Base-by-base conservation (phyloP, 2,113 vertebrate species). In the Rutilus rutilus region DNA sequence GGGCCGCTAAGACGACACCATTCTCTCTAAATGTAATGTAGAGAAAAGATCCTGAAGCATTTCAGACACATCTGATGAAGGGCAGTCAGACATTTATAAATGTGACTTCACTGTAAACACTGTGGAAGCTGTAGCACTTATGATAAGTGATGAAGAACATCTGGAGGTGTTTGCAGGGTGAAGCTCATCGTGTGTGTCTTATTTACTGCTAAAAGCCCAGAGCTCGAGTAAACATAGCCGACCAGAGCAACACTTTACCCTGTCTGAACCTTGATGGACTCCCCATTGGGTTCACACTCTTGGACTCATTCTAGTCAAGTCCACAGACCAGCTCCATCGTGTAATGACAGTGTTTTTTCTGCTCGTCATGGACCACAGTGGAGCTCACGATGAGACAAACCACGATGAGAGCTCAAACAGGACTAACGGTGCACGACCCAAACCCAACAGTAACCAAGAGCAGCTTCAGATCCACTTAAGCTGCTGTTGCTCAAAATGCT, bases 211-310 rank as follows among this genome's bases (percentile, higher is more conserved):
- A 39, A 83, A 82, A 39, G 78, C 30, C 54, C 33, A 21, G 17
- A 64, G 42, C 52, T 80, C 39, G 45, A 79, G 57, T 84, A 84
- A 75, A 87, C 76, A 57, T 76, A 74, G 75, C 57, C 60, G 21
- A 78, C 42, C 45, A 33, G n/a, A 82, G 25, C 23, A 11, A n/a
- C 2, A 3, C 59, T 81, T 73, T 25, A 73, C 71, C 84, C 81
- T 8, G 67, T 45, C 54, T 87, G 84, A 89, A 89, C 78, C 75
- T 81, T 9, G 42, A 25, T 87, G 42, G 81, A 79, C 81, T 71
- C 25, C 8, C 33, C 19, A 19, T 57, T 71, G 17, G 54, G 76
- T 27, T 79, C 84, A 86, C 57, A 60, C 11, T 14, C 15, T 33
- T 39, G 19, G 23, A 39, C 52, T 59, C 11, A 59, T 39, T 54